Conservation (phyloP, 2,113 vertebrate genomes). For the Anolis sagrei region DNA sequence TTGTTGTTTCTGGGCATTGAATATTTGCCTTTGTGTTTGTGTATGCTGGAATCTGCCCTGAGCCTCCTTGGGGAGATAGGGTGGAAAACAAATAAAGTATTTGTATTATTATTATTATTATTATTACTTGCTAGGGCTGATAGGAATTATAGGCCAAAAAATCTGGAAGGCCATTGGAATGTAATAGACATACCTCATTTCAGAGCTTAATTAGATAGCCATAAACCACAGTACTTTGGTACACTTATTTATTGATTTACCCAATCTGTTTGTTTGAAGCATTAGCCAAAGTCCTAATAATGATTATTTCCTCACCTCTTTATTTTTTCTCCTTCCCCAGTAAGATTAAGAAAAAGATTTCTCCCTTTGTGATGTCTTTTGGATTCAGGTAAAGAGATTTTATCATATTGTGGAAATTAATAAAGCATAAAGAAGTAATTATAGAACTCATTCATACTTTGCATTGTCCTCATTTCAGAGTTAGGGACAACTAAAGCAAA, state of each 20-base stretch:
- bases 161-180: too few relatives aligned
- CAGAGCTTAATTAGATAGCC: not conserved
- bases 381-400: slow-evolving; percentile 85
- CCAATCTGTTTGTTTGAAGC: not conserved
- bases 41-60: too few relatives aligned
- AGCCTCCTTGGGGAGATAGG: too few relatives aligned
- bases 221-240: not conserved
- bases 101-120: too few relatives aligned
- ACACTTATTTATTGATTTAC: not conserved
- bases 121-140: too few relatives aligned
- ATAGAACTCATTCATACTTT: not conserved
- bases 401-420: slow-evolving; percentile 2
- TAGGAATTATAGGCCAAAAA: too few relatives aligned
- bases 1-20: too few relatives aligned
- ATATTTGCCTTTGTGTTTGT: too few relatives aligned
- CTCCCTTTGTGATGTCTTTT: slow-evolving; percentile 87
- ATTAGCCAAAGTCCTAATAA: not conserved
- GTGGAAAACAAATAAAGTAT: too few relatives aligned
- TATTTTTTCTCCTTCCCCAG: slow-evolving; percentile 62
- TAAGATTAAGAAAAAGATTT: slow-evolving; percentile 75
- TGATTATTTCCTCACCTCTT: slow-evolving; percentile 7
- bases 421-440: not conserved
- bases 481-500: not conserved
- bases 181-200: not conserved
- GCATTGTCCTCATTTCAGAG: not conserved